Percentiles rank a stretch among this genome's conserved stretches.
Conservation (phyloP, 2,797 vertebrate genomes). For the Parauchenoglanis punctatus region DNA sequence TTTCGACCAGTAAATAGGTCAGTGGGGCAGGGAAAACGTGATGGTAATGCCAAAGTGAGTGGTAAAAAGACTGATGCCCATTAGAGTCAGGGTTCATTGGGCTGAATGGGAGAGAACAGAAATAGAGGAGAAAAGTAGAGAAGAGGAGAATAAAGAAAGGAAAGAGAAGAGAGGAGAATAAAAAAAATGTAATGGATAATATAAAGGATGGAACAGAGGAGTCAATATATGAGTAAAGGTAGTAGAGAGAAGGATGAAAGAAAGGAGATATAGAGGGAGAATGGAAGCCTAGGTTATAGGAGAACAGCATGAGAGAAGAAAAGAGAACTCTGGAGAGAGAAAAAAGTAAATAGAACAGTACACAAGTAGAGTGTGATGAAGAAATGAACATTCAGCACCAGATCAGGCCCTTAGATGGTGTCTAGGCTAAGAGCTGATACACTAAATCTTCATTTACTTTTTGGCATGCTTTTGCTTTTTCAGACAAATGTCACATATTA, state of each 20-base stretch:
- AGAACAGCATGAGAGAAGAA: not conserved
- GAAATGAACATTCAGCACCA: not conserved
- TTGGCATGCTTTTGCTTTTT: not conserved
- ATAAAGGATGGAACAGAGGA: not conserved
- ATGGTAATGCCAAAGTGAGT: constrained; percentile 69
- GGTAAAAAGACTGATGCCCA: constrained; percentile 50
- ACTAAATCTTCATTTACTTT: not conserved
- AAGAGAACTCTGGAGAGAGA: not conserved
- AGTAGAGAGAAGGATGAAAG: not conserved
- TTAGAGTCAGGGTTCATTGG: constrained; percentile 51
- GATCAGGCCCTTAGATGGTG: not conserved
- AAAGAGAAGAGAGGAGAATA: constrained; percentile 17
- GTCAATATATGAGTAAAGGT: not conserved
- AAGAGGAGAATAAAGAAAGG: not conserved
- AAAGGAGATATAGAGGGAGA: not conserved
- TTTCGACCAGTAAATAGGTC: constrained; percentile 77
- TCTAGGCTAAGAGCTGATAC: not conserved
- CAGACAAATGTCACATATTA: not conserved
- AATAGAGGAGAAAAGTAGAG: not conserved
- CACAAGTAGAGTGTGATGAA: not conserved
- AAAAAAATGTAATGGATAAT: not conserved
- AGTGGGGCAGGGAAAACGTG: constrained; percentile 75
- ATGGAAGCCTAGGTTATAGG: not conserved
- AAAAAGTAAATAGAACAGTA: not conserved
- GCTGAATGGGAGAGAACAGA: constrained; percentile 41